Conservation (phyloP, 2,797 vertebrate genomes). For the Gastrophryne carolinensis region DNA sequence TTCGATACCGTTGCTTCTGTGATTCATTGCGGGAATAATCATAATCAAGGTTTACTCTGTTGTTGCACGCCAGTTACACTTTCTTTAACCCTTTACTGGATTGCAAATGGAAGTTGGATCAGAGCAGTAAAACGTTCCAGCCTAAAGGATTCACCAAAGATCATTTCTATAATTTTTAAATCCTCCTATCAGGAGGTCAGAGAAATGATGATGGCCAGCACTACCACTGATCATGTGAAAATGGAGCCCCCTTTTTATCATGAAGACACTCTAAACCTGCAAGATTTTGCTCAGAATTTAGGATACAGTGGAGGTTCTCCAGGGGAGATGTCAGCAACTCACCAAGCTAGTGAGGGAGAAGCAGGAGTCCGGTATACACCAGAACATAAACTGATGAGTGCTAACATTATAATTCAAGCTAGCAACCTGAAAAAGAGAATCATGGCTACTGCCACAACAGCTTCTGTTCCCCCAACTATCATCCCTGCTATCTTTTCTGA, state of each 20-base stretch:
- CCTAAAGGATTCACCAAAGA: neutral
- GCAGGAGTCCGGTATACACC: slow-evolving; percentile 6
- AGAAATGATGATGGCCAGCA: slow-evolving; percentile 48
- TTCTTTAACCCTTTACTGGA: neutral
- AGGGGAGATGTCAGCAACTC: neutral
- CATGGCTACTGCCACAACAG: neutral
- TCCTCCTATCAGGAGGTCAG: neutral
- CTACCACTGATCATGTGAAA: slow-evolving; percentile 46
- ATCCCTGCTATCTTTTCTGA: slow-evolving; percentile 37
- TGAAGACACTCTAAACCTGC: slow-evolving; percentile 38
- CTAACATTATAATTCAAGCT: slow-evolving; percentile 35
- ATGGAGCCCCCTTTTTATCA: slow-evolving; percentile 45
- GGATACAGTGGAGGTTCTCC: slow-evolving; percentile 5
- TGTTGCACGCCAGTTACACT: neutral
- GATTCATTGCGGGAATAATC: neutral
- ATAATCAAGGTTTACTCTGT: neutral
- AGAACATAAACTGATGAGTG: slow-evolving; percentile 29
- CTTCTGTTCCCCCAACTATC: slow-evolving; percentile 6
- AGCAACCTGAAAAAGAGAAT: slow-evolving; percentile 30
- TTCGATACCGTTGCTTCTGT: neutral
- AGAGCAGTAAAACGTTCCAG: neutral
- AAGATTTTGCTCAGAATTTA: slow-evolving; percentile 37
- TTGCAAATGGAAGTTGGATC: neutral
- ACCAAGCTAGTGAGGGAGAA: neutral
- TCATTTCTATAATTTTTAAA: neutral